These are phyloP conservation scores for Varanus komodoensis DNA, from an alignment of 2,113 vertebrate genomes.

Conservation along the genomic window DNA sequence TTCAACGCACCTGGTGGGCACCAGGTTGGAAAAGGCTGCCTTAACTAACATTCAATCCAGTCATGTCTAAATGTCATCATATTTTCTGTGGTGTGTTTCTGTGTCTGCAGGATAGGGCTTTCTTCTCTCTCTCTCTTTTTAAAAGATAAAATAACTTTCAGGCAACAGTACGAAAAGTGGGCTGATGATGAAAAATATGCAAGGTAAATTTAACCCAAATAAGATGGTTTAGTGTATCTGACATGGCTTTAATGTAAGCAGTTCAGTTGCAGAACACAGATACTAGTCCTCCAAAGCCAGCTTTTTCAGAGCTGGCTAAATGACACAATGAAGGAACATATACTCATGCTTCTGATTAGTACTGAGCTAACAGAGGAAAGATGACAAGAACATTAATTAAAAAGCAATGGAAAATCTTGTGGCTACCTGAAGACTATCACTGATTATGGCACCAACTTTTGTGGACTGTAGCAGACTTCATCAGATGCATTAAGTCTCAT, in stretches of 20 bases:
- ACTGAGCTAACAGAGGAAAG: not conserved
- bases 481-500: not conserved
- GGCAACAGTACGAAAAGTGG: not conserved
- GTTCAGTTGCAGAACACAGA: not conserved
- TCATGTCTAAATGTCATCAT: too few relatives aligned
- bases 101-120: not conserved
- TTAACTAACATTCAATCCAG: not conserved
- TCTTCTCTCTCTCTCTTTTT: not conserved
- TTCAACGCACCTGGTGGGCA: too few relatives aligned
- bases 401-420: not conserved
- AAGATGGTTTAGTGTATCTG: not conserved
- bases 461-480: not conserved
- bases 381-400: not conserved
- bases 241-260: accelerated
- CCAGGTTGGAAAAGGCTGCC: too few relatives aligned
- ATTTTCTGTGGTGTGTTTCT: not conserved
- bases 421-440: not conserved
- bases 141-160: not conserved
- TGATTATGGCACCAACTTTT: not conserved
- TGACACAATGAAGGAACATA: not conserved
- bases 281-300: not conserved
- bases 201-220: not conserved
- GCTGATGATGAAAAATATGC: not conserved
- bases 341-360: not conserved
- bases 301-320: not conserved